Evolutionary conservation across 2,797 vertebrate genomes (phyloP).

Genomic region (Picus viridis): DNA sequence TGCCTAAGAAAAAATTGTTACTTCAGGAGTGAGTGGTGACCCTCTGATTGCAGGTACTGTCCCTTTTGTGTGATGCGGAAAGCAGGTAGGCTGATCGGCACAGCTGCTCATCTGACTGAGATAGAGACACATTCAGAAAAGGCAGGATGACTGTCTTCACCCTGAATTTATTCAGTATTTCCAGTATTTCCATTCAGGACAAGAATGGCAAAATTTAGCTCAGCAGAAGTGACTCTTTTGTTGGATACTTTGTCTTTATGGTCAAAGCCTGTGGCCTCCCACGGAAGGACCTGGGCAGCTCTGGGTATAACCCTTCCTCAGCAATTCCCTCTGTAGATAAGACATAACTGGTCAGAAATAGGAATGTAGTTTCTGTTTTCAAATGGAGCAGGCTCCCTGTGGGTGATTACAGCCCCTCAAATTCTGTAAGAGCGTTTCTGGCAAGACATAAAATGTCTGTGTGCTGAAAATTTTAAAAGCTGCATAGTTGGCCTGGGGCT

Average conservation of each 20-base stretch:
- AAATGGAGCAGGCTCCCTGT: fast-evolving
- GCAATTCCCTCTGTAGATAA: not conserved
- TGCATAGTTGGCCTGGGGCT: not conserved
- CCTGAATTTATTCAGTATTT: not conserved
- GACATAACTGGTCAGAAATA: not conserved
- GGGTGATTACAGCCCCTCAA: fast-evolving
- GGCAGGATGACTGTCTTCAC: not conserved
- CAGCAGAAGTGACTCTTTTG: not conserved
- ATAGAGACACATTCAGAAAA: not conserved
- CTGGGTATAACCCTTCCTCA: not conserved
- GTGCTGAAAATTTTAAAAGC: not conserved
- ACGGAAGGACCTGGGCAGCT: not conserved
- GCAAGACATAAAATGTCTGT: not conserved
- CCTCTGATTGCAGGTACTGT: not conserved
- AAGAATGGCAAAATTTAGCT: not conserved
- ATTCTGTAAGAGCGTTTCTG: not conserved
- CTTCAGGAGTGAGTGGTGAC: not conserved
- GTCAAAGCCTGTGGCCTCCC: not conserved
- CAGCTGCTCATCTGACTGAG: not conserved
- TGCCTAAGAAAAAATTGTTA: not conserved
- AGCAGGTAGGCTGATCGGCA: not conserved
- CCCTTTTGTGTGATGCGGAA: not conserved
- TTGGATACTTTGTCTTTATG: fast-evolving
- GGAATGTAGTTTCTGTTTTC: not conserved
- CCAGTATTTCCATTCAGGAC: fast-evolving